Percentiles rank a stretch among this genome's conserved stretches.
These are phyloP conservation scores for Ethmia dodecea DNA, from an alignment of 2,888 invertebrate genomes.

Conservation along the genomic window DNA sequence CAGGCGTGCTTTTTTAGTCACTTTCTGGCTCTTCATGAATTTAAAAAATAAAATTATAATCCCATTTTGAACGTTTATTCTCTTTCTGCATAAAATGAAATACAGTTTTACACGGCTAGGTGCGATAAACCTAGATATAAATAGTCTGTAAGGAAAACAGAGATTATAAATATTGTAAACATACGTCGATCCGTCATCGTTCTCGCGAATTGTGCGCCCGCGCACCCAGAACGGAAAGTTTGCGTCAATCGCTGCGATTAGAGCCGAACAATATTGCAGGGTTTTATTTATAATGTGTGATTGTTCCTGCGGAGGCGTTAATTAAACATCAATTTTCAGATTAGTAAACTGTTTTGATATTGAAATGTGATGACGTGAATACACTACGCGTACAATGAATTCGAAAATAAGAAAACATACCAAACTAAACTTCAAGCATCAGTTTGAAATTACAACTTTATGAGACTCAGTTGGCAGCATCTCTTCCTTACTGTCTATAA, in stretches of 20 bases:
- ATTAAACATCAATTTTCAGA: background rate
- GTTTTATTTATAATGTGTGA: slow-evolving; percentile 2
- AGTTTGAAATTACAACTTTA: no score
- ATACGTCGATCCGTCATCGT: slow-evolving; percentile 29
- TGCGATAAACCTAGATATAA: slow-evolving; percentile 3
- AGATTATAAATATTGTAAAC: slow-evolving; percentile 9
- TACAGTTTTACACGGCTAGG: no score
- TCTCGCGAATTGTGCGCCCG: slow-evolving; percentile 28
- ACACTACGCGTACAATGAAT: no score
- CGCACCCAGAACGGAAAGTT: slow-evolving; percentile 17
- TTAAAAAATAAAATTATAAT: no score
- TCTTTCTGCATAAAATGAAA: no score
- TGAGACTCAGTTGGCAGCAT: no score
- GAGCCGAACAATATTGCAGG: slow-evolving; percentile 16
- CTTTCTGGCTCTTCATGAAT: no score
- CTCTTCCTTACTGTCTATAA: no score
- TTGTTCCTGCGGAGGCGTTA: background rate
- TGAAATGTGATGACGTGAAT: background rate
- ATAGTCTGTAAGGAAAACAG: slow-evolving; percentile 5
- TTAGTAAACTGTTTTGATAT: background rate
- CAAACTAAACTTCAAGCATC: no score
- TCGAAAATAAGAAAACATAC: no score
- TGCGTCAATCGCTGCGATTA: slow-evolving; percentile 21
- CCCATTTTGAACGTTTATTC: no score
- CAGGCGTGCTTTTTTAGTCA: no score